Evolutionary conservation across 2,888 invertebrate genomes (phyloP), one percentile per base, ranked within the genome.

Genomic region (Lymantria monacha): DNA sequence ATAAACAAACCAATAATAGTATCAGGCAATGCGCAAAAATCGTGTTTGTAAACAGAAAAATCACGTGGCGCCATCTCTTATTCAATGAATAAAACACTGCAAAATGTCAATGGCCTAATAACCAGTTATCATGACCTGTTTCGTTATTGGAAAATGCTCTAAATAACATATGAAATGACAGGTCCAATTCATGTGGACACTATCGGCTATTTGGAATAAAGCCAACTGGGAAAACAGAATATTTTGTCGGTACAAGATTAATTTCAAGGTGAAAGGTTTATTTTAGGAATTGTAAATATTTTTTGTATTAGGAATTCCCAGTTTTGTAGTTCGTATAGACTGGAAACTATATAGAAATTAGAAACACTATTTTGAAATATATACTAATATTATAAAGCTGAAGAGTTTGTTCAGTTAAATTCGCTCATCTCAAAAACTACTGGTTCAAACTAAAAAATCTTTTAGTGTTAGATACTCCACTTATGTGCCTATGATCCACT

Each of bases 31-130:
- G 56, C 65, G 61, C 65, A 67, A 47, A 57, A 33, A 45, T 37
- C 37, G 0, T 68, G 61, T 70, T 64, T 51, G 64, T 67, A 71
- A 72, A 70, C 67, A 69, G 10, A 61, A 56, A 57, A 30, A 0
- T 7, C 57, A 48, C 51, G 63, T 67, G 67, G 70, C 64, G 62
- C 62, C 69, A 66, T 66, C 71, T 72, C 14, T 63, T 55, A 48
- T 53, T 13, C 22, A 33, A 31, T 1, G 22, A 44, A 48, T 22
- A 47, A 42, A 63, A 57, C 49, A 37, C 1, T 9, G 5, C 40
- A 49, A 41, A 9, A 46, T 63, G 64, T 68, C 63, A 65, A 68
- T 64, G 72, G 55, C 68, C 68, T 62, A 37, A 44, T 55, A 0
- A 0, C 66, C 62, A 46, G n/a, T 0, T 55, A 40, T 7, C 30